These are phyloP conservation scores for Oligia latruncula DNA, from an alignment of 2,888 invertebrate genomes.

Conservation along the genomic window DNA sequence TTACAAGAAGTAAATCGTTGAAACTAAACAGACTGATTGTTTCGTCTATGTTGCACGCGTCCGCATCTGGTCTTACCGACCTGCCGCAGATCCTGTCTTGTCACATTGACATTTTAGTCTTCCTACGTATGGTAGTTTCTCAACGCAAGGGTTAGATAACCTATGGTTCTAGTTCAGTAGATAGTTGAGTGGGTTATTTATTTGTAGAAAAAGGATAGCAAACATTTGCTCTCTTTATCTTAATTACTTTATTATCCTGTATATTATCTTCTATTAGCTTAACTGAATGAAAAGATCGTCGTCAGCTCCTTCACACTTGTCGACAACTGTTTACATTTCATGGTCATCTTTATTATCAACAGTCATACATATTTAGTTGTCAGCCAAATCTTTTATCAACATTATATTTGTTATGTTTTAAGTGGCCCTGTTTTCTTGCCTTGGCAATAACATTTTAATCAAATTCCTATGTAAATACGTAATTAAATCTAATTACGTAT, in stretches of 20 bases:
- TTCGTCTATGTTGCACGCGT: neutral
- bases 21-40: constrained; percentile 13
- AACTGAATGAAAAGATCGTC: neutral
- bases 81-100: neutral
- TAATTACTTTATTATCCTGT: constrained; percentile 3
- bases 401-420: constrained; percentile 18
- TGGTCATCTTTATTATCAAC: constrained; percentile 18
- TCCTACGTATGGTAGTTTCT: too few species aligned
- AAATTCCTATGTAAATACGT: neutral
- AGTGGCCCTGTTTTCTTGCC: constrained; percentile 9
- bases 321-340: constrained; percentile 25
- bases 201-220: constrained; percentile 21
- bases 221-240: constrained; percentile 26
- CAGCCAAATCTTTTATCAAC: constrained; percentile 27
- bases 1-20: neutral
- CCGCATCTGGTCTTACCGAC: neutral
- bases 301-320: constrained; percentile 4
- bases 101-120: too few species aligned
- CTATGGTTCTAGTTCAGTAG: neutral
- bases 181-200: constrained; percentile 8
- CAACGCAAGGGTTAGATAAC: neutral
- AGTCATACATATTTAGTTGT: neutral
- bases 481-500: neutral
- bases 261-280: neutral
- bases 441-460: constrained; percentile 28